phyloP scores from a whole-genome alignment of 2,888 invertebrate species.

The Mesochorus sp. region DNA sequence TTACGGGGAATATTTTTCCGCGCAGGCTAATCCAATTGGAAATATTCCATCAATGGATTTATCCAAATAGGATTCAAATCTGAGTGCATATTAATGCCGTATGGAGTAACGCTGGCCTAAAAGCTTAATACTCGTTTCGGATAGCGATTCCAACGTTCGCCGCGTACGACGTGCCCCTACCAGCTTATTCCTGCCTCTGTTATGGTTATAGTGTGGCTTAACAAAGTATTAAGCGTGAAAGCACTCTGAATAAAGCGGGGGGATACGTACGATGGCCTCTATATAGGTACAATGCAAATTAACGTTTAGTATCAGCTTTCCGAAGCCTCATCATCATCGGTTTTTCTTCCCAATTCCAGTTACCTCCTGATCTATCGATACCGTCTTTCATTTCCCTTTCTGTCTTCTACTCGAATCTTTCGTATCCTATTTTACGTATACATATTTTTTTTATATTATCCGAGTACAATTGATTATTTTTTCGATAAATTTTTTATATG shows the following conservation, averaged over 20 bases:
- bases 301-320: slow-evolving; percentile 77
- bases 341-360: slow-evolving; percentile 29
- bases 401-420: not conserved
- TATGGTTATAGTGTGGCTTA: slow-evolving; percentile 44
- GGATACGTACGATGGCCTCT: slow-evolving; percentile 78
- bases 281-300: slow-evolving; percentile 80
- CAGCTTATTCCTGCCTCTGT: slow-evolving; percentile 37
- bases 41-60: slow-evolving; percentile 20
- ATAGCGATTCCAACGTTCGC: slow-evolving; percentile 27
- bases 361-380: slow-evolving; percentile 1
- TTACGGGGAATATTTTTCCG: slow-evolving; percentile 17
- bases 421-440: not conserved
- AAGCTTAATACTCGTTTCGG: slow-evolving; percentile 25
- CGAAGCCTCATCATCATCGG: slow-evolving; percentile 66
- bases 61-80: slow-evolving; percentile 13
- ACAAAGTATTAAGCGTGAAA: slow-evolving; percentile 76
- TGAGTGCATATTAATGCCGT: not conserved
- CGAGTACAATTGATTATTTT: no score
- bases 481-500: no score
- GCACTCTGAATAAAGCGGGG: slow-evolving; percentile 76
- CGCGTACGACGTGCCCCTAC: slow-evolving; percentile 33
- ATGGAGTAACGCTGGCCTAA: not conserved
- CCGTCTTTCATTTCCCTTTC: not conserved
- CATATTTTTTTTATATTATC: not conserved
- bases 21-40: slow-evolving; percentile 2